These are phyloP conservation scores for Acrossocheilus wenchowensis DNA, from an alignment of 2,797 vertebrate species.

Conservation along the genomic window DNA sequence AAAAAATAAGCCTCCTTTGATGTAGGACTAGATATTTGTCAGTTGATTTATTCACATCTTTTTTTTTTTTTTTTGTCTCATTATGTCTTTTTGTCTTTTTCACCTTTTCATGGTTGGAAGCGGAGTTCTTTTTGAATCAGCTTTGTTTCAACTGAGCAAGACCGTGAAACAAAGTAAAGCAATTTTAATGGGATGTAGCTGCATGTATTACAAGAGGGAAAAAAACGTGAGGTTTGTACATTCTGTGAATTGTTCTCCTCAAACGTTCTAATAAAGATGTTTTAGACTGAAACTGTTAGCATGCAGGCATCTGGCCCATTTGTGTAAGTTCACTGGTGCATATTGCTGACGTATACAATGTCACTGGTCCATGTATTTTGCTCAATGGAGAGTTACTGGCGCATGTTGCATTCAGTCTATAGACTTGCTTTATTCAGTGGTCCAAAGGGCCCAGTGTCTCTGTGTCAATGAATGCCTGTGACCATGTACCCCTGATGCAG, in stretches of 20 bases:
- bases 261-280: conserved; percentile 51
- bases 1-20: conserved; percentile 64
- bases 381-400: conserved; percentile 60
- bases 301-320: conserved; percentile 42
- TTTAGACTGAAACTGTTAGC: conserved; percentile 52
- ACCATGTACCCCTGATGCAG: conserved; percentile 44
- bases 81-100: conserved; percentile 33
- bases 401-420: conserved; percentile 55
- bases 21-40: conserved; percentile 55
- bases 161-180: conserved; percentile 50
- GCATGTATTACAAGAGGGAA: conserved; percentile 24
- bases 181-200: conserved; percentile 56
- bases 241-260: conserved; percentile 10
- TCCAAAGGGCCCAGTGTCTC: conserved; percentile 15
- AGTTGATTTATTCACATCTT: conserved; percentile 46
- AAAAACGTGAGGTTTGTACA: neutral
- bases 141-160: conserved; percentile 38
- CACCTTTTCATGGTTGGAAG: conserved; percentile 58
- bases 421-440: conserved; percentile 51
- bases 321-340: conserved; percentile 62
- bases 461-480: conserved; percentile 42
- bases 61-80: conserved; percentile 19
- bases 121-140: conserved; percentile 10
- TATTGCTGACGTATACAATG: conserved; percentile 56
- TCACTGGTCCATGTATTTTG: conserved; percentile 58